Evolutionary conservation across 1,140 invertebrate species (phyloP), one percentile per base, ranked within the genome.

Genomic region (Drosophila novamexicana): DNA sequence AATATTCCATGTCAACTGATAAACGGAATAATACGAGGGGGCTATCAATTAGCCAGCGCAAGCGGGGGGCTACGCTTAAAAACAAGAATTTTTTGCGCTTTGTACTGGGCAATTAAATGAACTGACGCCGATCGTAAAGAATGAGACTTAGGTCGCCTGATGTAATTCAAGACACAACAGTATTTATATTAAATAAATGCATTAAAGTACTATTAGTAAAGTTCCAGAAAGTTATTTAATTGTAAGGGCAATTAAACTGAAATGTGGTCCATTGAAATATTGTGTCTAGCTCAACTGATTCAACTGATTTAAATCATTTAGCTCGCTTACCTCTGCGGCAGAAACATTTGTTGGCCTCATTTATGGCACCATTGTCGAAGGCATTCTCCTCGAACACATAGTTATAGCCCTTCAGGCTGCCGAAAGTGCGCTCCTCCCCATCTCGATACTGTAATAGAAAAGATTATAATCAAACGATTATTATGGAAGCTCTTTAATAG

Each of bases 271-370:
- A 16, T 57, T 42, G 22, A 8, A 36, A 32, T n/a, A 53, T 10
- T 57, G 45, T 39, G 14, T 14, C 14, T 14, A 14, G 14, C 14
- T 18, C 18, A 18, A 18, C 18, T 57, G 45, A 47, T 50, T 14
- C 39, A 10, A 57, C n/a, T 34, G 1, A 12, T 47, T 49, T 16
- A 47, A 47, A 1, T n/a, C 47, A 47, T 34, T 29, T 22, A 6
- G 14, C 45, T 45, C 32, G 80, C 85, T 90, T 84, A 93, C 94
- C 94, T 45, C 95, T 83, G 56, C 95, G 94, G 76, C 96, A 97
- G 88, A 96, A 97, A 79, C 96, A 97, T 79, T 96, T 96, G 84
- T 97, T 97, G 3, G 95, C 94, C n/a, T 94, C 86, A 71, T 95
- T 94, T 22, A 93, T 90, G 47, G 93, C 93, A 1, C 97, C 97